Evolutionary conservation across 2,113 vertebrate genomes (phyloP).

Genomic region (Melanotaenia duboulayi): DNA sequence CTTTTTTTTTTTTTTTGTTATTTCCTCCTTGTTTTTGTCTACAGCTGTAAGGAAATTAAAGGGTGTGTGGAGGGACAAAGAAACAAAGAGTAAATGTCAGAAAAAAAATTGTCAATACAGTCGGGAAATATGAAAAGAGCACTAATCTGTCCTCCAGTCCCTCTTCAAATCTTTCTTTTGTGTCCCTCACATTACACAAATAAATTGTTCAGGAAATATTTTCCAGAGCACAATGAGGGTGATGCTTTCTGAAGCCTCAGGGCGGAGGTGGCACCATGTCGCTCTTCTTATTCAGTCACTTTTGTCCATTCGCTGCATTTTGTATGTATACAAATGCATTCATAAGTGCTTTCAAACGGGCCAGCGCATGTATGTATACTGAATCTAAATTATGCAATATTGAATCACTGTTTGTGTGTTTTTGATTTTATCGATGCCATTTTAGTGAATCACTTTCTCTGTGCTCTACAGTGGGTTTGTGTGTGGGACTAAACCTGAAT

Average conservation of each 20-base stretch:
- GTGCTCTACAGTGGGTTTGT: neutral
- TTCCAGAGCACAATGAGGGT: conserved; percentile 44
- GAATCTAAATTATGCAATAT: conserved; percentile 5
- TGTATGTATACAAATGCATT: neutral
- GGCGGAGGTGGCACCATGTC: conserved; percentile 36
- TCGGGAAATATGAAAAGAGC: conserved; percentile 29
- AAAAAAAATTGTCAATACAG: conserved; percentile 30
- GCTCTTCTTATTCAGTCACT: conserved; percentile 23
- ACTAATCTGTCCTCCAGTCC: neutral
- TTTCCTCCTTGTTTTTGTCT: conserved; percentile 30
- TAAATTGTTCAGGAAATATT: conserved; percentile 49
- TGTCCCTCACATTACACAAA: conserved; percentile 36
- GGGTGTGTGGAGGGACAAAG: neutral
- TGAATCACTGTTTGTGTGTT: neutral
- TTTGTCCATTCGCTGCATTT: conserved; percentile 12
- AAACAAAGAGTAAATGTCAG: conserved; percentile 20
- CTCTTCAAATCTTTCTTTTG: conserved; percentile 30
- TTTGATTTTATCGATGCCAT: conserved; percentile 4
- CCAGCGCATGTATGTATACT: neutral
- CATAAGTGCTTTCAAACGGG: neutral
- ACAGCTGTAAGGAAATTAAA: conserved; percentile 15
- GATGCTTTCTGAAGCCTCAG: conserved; percentile 47
- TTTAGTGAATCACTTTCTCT: neutral
- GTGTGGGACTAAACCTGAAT: conserved; percentile 10
- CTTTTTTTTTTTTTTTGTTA: no score